phyloP scores from a whole-genome alignment of 2,797 vertebrate species.

The Siniperca obscura region DNA sequence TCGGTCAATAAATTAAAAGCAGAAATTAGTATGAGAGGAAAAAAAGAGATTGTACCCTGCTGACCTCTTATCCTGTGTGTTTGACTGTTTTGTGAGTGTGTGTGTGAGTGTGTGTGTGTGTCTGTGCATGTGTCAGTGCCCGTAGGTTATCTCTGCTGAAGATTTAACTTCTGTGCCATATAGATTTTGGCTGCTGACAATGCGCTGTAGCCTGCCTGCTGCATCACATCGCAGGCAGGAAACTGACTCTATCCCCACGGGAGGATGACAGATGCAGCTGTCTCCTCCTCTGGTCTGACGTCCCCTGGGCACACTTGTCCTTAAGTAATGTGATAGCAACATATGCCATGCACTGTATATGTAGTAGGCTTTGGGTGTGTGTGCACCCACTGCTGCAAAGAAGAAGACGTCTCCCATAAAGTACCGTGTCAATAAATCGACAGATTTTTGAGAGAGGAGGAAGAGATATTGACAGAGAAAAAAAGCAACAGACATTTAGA shows the following conservation, averaged over 20 bases:
- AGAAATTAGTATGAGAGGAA: slow-evolving; percentile 14
- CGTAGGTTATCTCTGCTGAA: neutral
- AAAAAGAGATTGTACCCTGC: neutral
- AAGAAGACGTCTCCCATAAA: slow-evolving; percentile 4
- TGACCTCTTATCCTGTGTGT: slow-evolving; percentile 10
- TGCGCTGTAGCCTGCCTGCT: neutral
- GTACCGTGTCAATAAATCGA: neutral
- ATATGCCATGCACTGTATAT: neutral
- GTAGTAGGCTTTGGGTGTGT: slow-evolving; percentile 3
- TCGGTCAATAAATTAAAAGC: slow-evolving; percentile 21
- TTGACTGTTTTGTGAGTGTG: neutral
- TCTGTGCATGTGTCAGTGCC: neutral
- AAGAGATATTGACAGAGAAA: neutral
- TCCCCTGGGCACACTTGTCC: slow-evolving; percentile 33
- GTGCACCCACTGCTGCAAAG: slow-evolving; percentile 19
- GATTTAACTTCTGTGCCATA: slow-evolving; percentile 22
- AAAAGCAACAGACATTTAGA: neutral
- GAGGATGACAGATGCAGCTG: slow-evolving; percentile 60
- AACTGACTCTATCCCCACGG: slow-evolving; percentile 49
- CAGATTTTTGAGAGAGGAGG: neutral
- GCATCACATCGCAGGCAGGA: slow-evolving; percentile 57
- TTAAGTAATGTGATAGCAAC: slow-evolving; percentile 28
- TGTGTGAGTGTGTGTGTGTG: neutral
- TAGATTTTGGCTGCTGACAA: slow-evolving; percentile 30
- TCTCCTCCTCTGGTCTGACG: slow-evolving; percentile 16